A percentile compares a stretch with the other conserved stretches of the same genome.
Evolutionary conservation across 2,888 invertebrate genomes (phyloP).

Genomic region (Criorhina ranunculi): DNA sequence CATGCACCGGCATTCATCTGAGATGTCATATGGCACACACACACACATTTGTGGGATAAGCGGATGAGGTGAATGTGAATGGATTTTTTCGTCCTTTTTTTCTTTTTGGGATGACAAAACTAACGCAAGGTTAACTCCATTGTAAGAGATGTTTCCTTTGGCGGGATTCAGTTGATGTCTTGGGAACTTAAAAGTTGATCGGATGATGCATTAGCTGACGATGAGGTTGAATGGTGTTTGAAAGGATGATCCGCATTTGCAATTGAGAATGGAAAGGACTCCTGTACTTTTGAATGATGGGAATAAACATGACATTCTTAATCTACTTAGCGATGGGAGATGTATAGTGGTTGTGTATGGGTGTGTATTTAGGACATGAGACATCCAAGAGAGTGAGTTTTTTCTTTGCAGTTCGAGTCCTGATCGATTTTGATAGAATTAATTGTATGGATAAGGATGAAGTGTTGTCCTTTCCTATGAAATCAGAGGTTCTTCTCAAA

Average conservation of each 20-base stretch:
- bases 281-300: slow-evolving; percentile 50
- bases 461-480: too few species aligned
- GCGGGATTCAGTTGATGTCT: background rate
- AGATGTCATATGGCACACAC: slow-evolving; percentile 50
- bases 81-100: slow-evolving; percentile 44
- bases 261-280: slow-evolving; percentile 43
- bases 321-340: slow-evolving; percentile 64
- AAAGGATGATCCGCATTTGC: slow-evolving; percentile 72
- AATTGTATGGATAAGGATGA: too few species aligned
- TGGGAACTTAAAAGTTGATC: slow-evolving; percentile 64
- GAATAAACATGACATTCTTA: slow-evolving; percentile 74
- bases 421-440: too few species aligned
- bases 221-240: slow-evolving; percentile 69
- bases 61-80: slow-evolving; percentile 72
- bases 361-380: too few species aligned
- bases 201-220: slow-evolving; percentile 73
- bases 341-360: background rate
- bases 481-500: too few species aligned
- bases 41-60: slow-evolving; percentile 66
- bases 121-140: slow-evolving; percentile 82
- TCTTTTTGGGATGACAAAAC: slow-evolving; percentile 79
- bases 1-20: slow-evolving; percentile 56
- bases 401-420: too few species aligned
- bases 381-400: too few species aligned
- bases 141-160: slow-evolving; percentile 71